Conservation (phyloP, 2,888 invertebrate species). For the Chrysotoxum bicinctum region DNA sequence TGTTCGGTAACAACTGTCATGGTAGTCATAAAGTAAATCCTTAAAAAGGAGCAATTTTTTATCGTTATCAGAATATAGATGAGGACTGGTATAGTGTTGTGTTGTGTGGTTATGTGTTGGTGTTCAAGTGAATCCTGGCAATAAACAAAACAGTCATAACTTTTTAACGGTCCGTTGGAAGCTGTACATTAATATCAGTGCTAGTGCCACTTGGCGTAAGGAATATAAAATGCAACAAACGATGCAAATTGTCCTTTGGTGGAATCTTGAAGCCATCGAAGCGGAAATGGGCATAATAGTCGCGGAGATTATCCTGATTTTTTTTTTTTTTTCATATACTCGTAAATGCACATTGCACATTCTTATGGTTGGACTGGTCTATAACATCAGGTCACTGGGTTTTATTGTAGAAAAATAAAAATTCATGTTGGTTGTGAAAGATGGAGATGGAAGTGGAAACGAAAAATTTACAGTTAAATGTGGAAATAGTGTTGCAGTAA, state of each 20-base stretch:
- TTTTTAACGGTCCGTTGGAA: conserved; percentile 69
- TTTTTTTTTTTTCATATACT: conserved; percentile 3
- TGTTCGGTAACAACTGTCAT: conserved; percentile 60
- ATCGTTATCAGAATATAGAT: conserved; percentile 58
- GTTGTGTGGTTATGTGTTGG: not conserved
- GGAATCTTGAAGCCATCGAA: conserved; percentile 62
- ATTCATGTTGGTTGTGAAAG: not conserved
- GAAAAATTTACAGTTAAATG: not conserved
- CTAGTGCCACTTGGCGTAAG: conserved; percentile 37
- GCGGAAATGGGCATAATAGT: conserved; percentile 70
- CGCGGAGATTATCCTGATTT: conserved; percentile 58
- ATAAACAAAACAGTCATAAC: conserved; percentile 71
- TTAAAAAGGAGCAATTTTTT: conserved; percentile 70
- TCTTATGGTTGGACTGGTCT: conserved; percentile 18
- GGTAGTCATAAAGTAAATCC: conserved; percentile 71
- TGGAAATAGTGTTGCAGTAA: not conserved
- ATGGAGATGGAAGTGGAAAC: not conserved
- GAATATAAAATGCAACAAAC: conserved; percentile 66
- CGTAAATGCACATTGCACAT: not conserved
- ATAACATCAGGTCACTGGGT: conserved; percentile 64
- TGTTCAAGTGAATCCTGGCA: conserved; percentile 61
- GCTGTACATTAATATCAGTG: conserved; percentile 17
- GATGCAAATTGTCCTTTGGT: conserved; percentile 63
- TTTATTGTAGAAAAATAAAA: conserved; percentile 38
- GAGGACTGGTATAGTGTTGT: conserved; percentile 9